Percentiles rank a stretch among this genome's conserved stretches.
These are phyloP conservation scores for Drosophila austrosaltans DNA, from an alignment of 2,888 invertebrate genomes.

Conservation along the genomic window DNA sequence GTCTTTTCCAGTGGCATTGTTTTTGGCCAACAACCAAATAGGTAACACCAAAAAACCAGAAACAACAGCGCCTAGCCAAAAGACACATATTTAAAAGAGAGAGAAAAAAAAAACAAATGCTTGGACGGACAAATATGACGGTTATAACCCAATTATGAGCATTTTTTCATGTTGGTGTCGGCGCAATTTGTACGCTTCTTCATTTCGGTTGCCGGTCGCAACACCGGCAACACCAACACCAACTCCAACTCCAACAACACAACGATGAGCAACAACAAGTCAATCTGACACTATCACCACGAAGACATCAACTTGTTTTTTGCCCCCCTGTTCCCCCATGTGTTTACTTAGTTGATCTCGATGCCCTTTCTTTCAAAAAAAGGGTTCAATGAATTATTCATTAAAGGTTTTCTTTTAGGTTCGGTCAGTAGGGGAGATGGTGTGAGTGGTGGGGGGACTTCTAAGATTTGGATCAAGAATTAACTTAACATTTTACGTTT, in stretches of 20 bases:
- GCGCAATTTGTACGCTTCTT: conserved; percentile 45
- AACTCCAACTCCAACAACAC: conserved; percentile 10
- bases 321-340: conserved; percentile 8
- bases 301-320: conserved; percentile 50
- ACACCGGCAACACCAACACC: too few relatives aligned
- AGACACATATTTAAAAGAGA: conserved; percentile 36
- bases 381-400: conserved; percentile 21
- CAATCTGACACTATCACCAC: conserved; percentile 57
- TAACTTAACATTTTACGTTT: background rate
- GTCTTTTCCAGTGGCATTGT: conserved; percentile 49
- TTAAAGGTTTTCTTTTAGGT: background rate
- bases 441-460: background rate
- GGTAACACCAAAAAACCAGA: conserved; percentile 34
- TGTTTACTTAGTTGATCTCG: conserved; percentile 26
- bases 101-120: conserved; percentile 7
- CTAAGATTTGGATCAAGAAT: background rate
- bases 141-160: conserved; percentile 73
- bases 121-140: conserved; percentile 43
- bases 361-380: conserved; percentile 4
- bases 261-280: conserved; percentile 30
- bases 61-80: conserved; percentile 19
- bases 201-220: background rate
- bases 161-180: conserved; percentile 67
- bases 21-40: conserved; percentile 21
- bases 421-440: background rate